phyloP scores from a whole-genome alignment of 2,113 vertebrate genomes.

The Odocoileus hemionus region DNA sequence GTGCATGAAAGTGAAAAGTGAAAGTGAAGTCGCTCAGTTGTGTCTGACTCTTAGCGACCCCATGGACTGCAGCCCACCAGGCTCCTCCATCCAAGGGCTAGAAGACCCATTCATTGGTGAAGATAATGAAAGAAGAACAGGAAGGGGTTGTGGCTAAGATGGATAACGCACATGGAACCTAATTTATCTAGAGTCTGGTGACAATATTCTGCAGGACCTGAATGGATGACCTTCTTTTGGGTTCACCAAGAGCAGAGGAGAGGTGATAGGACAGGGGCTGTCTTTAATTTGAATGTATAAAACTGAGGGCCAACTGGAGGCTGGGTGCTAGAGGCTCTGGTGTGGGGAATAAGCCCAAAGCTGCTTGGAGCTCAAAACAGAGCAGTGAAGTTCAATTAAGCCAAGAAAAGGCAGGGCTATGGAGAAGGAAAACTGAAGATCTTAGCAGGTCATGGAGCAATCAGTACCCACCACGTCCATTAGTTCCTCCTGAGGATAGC shows the following conservation, averaged over 20 bases:
- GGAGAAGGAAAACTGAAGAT: neutral
- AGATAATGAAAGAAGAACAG: neutral
- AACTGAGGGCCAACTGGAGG: neutral
- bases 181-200: neutral
- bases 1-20: no score
- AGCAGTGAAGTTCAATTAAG: neutral
- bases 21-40: no score
- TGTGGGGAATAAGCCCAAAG: neutral
- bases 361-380: neutral
- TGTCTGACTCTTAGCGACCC: no score
- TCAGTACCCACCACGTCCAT: rapidly evolving
- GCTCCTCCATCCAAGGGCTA: no score
- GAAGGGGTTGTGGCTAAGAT: no score
- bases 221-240: neutral
- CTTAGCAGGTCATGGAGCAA: no score
- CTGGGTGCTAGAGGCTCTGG: neutral
- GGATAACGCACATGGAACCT: rapidly evolving
- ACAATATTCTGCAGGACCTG: neutral
- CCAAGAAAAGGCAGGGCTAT: neutral
- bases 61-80: no score
- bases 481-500: neutral
- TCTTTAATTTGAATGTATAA: neutral
- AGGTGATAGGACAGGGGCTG: neutral
- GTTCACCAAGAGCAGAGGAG: neutral
- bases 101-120: neutral